These are phyloP conservation scores for Herpailurus yagouaroundi DNA, from an alignment of 2,113 vertebrate genomes.

Conservation along the genomic window DNA sequence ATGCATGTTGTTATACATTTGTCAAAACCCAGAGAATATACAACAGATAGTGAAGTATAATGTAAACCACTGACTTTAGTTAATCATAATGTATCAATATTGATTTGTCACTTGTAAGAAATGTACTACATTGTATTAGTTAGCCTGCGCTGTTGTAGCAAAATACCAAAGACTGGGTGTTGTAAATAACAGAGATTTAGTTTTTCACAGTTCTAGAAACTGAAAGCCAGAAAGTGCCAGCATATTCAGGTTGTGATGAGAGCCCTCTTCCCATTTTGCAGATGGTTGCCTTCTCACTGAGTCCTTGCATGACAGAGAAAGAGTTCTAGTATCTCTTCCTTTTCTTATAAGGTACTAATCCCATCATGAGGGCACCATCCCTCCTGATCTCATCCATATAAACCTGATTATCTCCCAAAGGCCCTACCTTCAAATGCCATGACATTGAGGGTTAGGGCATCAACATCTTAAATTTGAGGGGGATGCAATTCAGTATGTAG, in stretches of 20 bases:
- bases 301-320: neutral
- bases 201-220: neutral
- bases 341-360: neutral
- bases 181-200: neutral
- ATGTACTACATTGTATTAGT: neutral
- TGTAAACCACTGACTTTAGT: neutral
- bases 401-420: neutral
- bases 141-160: neutral
- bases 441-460: neutral
- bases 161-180: neutral
- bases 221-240: neutral
- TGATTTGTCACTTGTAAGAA: neutral
- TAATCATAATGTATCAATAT: neutral
- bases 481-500: neutral
- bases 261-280: neutral
- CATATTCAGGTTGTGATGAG: neutral
- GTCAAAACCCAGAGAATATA: neutral
- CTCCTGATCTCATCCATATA: neutral
- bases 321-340: neutral
- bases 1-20: neutral
- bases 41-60: neutral
- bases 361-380: neutral
- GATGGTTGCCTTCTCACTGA: neutral
- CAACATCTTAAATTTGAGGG: neutral
- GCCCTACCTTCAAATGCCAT: neutral